Conservation (phyloP, 2,113 vertebrate genomes). For the Larimichthys crocea region DNA sequence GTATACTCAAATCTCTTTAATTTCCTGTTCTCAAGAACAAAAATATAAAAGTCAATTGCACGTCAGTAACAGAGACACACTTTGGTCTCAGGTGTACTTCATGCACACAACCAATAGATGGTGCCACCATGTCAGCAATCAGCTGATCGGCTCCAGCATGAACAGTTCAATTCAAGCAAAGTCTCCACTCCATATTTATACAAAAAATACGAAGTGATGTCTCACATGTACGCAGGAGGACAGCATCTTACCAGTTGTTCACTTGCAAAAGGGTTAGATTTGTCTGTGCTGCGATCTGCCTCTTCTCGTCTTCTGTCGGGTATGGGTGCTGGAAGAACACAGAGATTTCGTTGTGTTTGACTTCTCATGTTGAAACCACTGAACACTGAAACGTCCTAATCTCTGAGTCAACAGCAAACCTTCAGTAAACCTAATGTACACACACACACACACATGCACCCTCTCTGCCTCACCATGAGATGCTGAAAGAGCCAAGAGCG, state of each 20-base stretch:
- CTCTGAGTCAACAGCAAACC: background rate
- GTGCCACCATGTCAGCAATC: slow-evolving; percentile 44
- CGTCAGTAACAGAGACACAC: background rate
- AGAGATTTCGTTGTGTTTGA: slow-evolving; percentile 2
- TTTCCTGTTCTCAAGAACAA: background rate
- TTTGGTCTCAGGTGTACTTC: slow-evolving; percentile 24
- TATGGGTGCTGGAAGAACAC: slow-evolving; percentile 91
- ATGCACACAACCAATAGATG: slow-evolving; percentile 69
- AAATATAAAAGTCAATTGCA: background rate
- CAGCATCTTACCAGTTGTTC: slow-evolving; percentile 95
- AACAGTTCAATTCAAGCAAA: background rate
- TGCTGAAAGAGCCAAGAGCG: slow-evolving; percentile 99
- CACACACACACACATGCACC: too few relatives aligned
- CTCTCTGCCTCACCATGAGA: slow-evolving; percentile 91
- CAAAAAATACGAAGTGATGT: background rate
- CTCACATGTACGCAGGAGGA: background rate
- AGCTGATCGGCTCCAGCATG: too few relatives aligned
- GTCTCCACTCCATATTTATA: background rate
- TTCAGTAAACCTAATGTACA: background rate
- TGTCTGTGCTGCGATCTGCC: slow-evolving; percentile 97
- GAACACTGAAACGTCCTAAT: background rate
- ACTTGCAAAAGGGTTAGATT: slow-evolving; percentile 98
- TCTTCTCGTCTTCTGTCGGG: slow-evolving; percentile 98
- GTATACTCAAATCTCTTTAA: background rate
- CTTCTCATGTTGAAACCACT: background rate